Evolutionary conservation across 2,113 vertebrate genomes (phyloP), one percentile per base, ranked within the genome.

Genomic region (Antechinus stuartii): DNA sequence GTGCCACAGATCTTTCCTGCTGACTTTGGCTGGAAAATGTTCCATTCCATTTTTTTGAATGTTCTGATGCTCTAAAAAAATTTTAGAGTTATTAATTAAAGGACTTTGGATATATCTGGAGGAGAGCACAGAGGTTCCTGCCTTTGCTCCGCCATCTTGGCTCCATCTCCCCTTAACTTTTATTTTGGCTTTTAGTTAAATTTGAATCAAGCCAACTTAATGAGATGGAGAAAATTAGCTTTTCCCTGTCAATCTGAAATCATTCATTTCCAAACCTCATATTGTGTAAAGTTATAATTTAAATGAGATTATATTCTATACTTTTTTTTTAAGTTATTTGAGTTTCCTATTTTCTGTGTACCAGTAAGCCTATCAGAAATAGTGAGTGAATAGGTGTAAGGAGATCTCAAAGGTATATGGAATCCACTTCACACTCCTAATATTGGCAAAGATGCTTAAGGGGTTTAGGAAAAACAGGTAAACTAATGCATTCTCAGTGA

Each of bases 121-220:
- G 50, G 50, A 50, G 50, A 50, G 7, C 50, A 50, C 8, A 9
- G 50, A 50, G 5, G 50, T 50, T 50, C 50, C 50, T 50, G 50
- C 50, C 50, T 50, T 50, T 50, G 50, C 7, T 50, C 50, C 8
- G 50, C 50, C 50, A 9, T 50, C 5, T 50, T 6, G 50, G 50
- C 50, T 50, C 50, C 50, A 50, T 50, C 50, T 50, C 50, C 50
- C 50, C 50, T 50, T 24, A 24, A 90, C 23, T n/a, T 47, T 93
- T 91, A 35, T 90, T 54, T 54, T 91, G 90, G 93, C 49, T 94
- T 96, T 96, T 46, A 52, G n/a, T 54, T 26, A 56, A 56, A 24
- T n/a, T 93, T 19, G 68, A 93, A 93, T 91, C 91, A 93, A 97
- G 96, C 61, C 61, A 68, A 68, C 16, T 76, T 76, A 76, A 35